Conservation (phyloP, 2,797 vertebrate species). For the Coranthus polyacanthus region DNA sequence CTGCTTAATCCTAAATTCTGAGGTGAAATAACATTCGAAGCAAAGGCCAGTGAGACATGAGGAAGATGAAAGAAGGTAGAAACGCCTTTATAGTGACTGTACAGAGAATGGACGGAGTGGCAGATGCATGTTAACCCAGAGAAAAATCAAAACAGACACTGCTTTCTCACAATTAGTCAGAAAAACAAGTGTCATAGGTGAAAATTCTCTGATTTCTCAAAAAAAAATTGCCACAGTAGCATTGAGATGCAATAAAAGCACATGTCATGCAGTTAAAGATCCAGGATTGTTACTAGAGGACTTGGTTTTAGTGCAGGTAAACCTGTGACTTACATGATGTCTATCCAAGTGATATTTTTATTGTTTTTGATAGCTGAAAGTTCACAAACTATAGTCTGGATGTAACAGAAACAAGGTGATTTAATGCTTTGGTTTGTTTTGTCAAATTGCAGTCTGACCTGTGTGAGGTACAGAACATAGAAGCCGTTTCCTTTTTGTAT, state of each 20-base stretch:
- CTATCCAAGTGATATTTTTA: slow-evolving; percentile 43
- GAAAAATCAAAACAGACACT: too few relatives aligned
- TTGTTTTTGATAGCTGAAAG: slow-evolving; percentile 22
- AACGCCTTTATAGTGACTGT: not conserved
- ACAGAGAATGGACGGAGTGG: not conserved
- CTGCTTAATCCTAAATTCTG: not conserved
- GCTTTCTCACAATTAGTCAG: too few relatives aligned
- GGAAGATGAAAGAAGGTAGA: not conserved
- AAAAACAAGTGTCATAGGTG: not conserved
- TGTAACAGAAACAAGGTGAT: slow-evolving; percentile 4
- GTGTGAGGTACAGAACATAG: too few relatives aligned
- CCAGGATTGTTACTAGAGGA: slow-evolving; percentile 11
- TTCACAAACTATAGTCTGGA: slow-evolving; percentile 20
- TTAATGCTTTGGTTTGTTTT: too few relatives aligned
- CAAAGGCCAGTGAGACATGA: not conserved
- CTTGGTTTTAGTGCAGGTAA: too few relatives aligned
- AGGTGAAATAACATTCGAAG: not conserved
- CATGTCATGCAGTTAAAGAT: not conserved
- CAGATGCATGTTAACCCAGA: too few relatives aligned
- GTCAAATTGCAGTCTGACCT: too few relatives aligned
- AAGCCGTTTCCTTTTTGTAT: too few relatives aligned
- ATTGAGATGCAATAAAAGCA: slow-evolving; percentile 25
- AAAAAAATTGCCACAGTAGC: slow-evolving; percentile 11
- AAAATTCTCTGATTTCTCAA: too few relatives aligned
- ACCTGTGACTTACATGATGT: too few relatives aligned